A percentile compares a stretch with the other conserved stretches of the same genome.
These are phyloP conservation scores for Theonella swinhoei DNA, from an alignment of 37 sponge, comb jelly and placozoan species.

Conservation along the genomic window DNA sequence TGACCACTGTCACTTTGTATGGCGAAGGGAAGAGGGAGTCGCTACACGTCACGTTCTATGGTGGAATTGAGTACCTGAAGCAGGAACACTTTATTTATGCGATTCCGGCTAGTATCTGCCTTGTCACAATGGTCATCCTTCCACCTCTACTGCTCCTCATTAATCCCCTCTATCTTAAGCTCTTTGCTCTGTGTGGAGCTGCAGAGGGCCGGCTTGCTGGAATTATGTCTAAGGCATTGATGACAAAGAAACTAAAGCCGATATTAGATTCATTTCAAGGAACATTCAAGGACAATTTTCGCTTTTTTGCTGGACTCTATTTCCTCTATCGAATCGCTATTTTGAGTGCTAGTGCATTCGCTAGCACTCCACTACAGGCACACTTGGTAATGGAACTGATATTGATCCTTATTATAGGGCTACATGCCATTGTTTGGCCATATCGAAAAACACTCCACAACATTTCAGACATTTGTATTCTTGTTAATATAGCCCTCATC, in stretches of 20 bases:
- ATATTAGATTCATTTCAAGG: slow-evolving; percentile 28
- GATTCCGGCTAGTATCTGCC: slow-evolving; percentile 8
- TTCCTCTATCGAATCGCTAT: slow-evolving; percentile 5
- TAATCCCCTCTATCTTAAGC: neutral
- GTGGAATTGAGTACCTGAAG: neutral
- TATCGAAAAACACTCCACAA: slow-evolving; percentile 10
- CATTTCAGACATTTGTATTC: neutral
- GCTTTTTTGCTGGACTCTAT: too few species aligned
- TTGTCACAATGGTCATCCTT: neutral
- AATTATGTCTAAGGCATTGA: too few species aligned
- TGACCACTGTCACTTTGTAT: neutral
- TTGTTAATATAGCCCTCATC: slow-evolving; percentile 17
- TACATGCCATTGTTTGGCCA: slow-evolving; percentile 12
- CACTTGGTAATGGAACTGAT: neutral
- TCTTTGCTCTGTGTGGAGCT: slow-evolving; percentile 5
- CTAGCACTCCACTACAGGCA: neutral
- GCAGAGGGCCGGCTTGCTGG: slow-evolving; percentile 1
- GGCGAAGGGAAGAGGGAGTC: neutral
- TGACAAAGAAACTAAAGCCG: too few species aligned
- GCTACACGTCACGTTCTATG: slow-evolving; percentile 13
- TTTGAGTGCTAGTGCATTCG: neutral
- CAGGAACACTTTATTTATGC: slow-evolving; percentile 16
- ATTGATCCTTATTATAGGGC: neutral
- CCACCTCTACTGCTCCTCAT: slow-evolving; percentile 15
- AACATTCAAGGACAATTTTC: slow-evolving; percentile 32